Evolutionary conservation across 2,888 invertebrate species (phyloP).

Genomic region (Penaeus monodon): DNA sequence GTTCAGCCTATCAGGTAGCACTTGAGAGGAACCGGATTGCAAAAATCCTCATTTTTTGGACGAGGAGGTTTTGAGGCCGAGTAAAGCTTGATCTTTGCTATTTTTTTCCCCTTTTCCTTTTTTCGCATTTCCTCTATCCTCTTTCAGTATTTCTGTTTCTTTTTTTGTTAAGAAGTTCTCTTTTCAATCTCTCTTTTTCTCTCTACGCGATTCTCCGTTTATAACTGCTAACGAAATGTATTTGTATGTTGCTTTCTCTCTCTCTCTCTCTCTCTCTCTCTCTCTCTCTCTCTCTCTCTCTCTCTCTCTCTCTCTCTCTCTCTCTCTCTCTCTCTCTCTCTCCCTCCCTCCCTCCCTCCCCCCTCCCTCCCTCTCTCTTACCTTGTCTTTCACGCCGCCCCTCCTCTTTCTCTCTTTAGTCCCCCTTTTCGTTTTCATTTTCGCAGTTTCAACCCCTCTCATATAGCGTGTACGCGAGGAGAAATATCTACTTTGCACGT

Average conservation of each 20-base stretch:
- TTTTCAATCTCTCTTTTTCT: too few relatives aligned
- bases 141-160: too few relatives aligned
- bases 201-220: too few relatives aligned
- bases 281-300: neutral
- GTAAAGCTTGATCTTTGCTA: neutral
- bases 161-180: too few relatives aligned
- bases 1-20: too few relatives aligned
- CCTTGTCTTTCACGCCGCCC: neutral
- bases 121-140: too few relatives aligned
- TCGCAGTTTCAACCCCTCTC: neutral
- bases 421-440: too few relatives aligned
- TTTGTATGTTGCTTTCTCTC: too few relatives aligned
- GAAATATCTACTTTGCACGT: too few relatives aligned
- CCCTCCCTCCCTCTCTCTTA: neutral
- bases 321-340: slow-evolving; percentile 13
- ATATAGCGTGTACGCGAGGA: neutral
- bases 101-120: neutral
- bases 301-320: neutral
- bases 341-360: neutral
- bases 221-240: too few relatives aligned
- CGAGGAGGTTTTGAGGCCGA: neutral
- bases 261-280: neutral
- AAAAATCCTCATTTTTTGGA: neutral
- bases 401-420: neutral
- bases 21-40: neutral